Base-by-base conservation (phyloP, 1,140 invertebrate species). In the Drosophila pallidifrons region DNA sequence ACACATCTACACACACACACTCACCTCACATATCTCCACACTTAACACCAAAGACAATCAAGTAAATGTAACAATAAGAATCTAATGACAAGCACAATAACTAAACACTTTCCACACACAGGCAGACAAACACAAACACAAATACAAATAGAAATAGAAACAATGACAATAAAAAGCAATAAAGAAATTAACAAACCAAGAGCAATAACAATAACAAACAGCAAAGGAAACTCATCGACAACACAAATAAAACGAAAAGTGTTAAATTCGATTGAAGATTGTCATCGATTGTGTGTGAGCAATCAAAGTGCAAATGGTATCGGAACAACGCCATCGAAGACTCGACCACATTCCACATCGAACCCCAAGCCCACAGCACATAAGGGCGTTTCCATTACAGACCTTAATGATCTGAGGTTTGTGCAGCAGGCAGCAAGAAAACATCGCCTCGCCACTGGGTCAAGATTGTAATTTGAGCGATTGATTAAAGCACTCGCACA, bases 161-260 rank as follows among this genome's bases (percentile, higher is more conserved):
- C 73, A 77, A 68, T 72, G 85, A 88, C 83, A 89, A 88, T 81
- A 85, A 85, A 89, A 88, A 78, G 25, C 86, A 83, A 88, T 88
- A 88, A 88, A 88, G 85, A 88, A 89, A 88, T 89, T 88, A 88
- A 89, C 85, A 89, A 87, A 87, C 79, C 65, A 64, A 47, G 45
- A 46, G 54, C 38, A 52, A 59, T 38, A 72, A 55, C 25, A 60
- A 55, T 45, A 65, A 68, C 49, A 68, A 75, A 58, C 52, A 54
- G 49, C 45, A 35, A 15, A 46, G 38, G 59, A 15, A 54, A 66
- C 11, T 15, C 25, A 57, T 46, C 25, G 35, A 64, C 60, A 51
- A 60, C 55, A 67, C 10, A 52, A 70, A 43, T 47, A 82, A 72
- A 79, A 81, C 69, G 51, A 87, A 88, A 75, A 88, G 83, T 88